A percentile compares a stretch with the other conserved stretches of the same genome.
Evolutionary conservation across 2,888 invertebrate species (phyloP).

Genomic region (Zonitis immaculata): DNA sequence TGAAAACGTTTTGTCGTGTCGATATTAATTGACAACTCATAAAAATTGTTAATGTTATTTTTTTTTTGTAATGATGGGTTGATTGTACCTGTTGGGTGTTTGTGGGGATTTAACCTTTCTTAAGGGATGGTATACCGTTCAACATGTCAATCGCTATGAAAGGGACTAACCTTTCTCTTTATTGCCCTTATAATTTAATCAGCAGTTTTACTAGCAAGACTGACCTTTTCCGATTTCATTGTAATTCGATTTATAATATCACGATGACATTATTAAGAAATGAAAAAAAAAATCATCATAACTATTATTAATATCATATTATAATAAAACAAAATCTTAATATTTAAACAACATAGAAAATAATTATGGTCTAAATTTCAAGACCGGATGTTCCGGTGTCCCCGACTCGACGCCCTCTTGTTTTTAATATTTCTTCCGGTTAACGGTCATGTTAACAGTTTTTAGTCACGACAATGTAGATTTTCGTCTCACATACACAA

Average conservation of each 20-base stretch:
- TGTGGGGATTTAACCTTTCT: constrained; percentile 32
- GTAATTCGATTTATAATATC: constrained; percentile 43
- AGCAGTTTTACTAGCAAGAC: constrained; percentile 39
- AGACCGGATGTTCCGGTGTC: constrained; percentile 14
- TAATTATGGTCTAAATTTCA: constrained; percentile 10
- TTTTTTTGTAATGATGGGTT: not conserved
- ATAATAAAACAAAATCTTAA: no score
- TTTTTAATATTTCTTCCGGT: constrained; percentile 14
- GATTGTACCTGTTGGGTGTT: constrained; percentile 2
- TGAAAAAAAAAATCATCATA: not conserved
- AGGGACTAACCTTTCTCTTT: constrained; percentile 43
- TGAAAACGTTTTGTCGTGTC: constrained; percentile 4
- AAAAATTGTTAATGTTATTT: not conserved
- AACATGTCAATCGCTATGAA: constrained; percentile 39
- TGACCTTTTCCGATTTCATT: constrained; percentile 43
- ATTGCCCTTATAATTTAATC: constrained; percentile 48
- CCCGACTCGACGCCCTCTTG: constrained; percentile 12
- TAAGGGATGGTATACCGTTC: constrained; percentile 16
- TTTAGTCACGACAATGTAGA: not conserved
- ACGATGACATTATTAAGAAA: constrained; percentile 40
- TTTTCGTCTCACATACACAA: not conserved
- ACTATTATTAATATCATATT: no score
- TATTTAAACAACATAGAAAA: no score
- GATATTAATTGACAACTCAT: not conserved
- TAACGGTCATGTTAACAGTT: not conserved